phyloP scores from a whole-genome alignment of 2,797 vertebrate species.

The Cebuella pygmaea region DNA sequence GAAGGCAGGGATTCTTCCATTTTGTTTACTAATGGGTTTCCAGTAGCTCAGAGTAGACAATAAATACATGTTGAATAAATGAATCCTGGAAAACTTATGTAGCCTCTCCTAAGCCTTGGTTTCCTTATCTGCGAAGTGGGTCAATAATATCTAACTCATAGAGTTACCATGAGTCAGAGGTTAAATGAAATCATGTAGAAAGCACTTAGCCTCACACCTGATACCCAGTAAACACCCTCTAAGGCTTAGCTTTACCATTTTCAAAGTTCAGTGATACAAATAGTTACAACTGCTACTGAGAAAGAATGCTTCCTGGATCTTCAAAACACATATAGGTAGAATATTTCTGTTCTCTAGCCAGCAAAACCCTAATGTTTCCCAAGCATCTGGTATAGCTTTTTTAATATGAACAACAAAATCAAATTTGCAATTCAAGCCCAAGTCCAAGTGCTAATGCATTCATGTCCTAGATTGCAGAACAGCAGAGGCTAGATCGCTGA shows the following conservation, averaged over 20 bases:
- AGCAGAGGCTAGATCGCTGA: neutral
- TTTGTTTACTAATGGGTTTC: neutral
- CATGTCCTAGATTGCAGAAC: constrained; percentile 51
- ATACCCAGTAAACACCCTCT: neutral
- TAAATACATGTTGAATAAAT: neutral
- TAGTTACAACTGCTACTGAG: neutral
- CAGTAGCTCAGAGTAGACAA: neutral
- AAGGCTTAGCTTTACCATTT: neutral
- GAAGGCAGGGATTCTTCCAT: neutral
- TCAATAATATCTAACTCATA: neutral
- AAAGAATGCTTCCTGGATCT: constrained; percentile 13
- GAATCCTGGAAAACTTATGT: neutral
- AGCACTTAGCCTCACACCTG: neutral
- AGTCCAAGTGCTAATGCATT: constrained; percentile 70
- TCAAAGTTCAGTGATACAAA: neutral
- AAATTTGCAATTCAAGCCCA: constrained; percentile 71
- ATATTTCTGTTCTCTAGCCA: constrained; percentile 17
- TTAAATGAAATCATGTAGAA: neutral
- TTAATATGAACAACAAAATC: constrained; percentile 69
- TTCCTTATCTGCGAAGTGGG: constrained; percentile 8
- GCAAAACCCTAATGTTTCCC: constrained; percentile 54
- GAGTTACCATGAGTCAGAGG: neutral
- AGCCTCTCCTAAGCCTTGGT: neutral
- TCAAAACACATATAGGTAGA: constrained; percentile 41
- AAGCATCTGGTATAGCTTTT: constrained; percentile 67